Conservation (phyloP, 2,797 vertebrate genomes). For the Lindbergichthys nudifrons region DNA sequence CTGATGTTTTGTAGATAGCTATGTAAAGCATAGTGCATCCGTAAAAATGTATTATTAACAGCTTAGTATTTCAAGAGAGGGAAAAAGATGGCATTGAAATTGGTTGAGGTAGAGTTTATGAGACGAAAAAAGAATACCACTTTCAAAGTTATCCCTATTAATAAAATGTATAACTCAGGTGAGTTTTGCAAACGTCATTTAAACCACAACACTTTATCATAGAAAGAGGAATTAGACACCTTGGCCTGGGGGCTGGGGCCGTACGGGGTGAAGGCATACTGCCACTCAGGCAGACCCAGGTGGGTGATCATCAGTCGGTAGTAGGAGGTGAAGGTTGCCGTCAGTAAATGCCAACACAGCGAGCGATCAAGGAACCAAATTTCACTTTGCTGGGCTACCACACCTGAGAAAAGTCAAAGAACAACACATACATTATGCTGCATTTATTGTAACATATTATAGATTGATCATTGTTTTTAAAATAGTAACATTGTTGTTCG, state of each 20-base stretch:
- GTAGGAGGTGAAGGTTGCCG: slow-evolving; percentile 92
- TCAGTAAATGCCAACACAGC: slow-evolving; percentile 95
- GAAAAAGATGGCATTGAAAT: too few species aligned
- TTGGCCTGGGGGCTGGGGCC: slow-evolving; percentile 95
- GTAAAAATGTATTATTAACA: too few species aligned
- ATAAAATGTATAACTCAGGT: neutral
- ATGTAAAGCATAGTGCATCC: too few species aligned
- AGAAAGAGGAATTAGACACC: slow-evolving; percentile 63
- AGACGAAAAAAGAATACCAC: too few species aligned
- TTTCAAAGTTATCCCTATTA: too few species aligned
- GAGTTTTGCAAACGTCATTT: slow-evolving; percentile 1
- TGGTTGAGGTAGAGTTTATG: too few species aligned
- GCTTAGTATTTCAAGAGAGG: too few species aligned
- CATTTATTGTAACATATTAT: neutral
- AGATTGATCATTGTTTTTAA: neutral
- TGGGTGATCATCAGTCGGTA: slow-evolving; percentile 96
- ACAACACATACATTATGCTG: slow-evolving; percentile 11
- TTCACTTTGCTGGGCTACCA: slow-evolving; percentile 87
- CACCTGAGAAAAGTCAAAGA: slow-evolving; percentile 71
- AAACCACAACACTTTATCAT: slow-evolving; percentile 1
- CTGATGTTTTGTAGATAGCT: too few species aligned
- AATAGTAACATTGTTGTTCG: neutral
- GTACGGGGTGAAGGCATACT: slow-evolving; percentile 93
- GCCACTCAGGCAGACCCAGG: slow-evolving; percentile 96
- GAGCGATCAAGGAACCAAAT: slow-evolving; percentile 97